These are phyloP conservation scores for Malurus elegans DNA, from an alignment of 2,113 vertebrate genomes.

Conservation along the genomic window DNA sequence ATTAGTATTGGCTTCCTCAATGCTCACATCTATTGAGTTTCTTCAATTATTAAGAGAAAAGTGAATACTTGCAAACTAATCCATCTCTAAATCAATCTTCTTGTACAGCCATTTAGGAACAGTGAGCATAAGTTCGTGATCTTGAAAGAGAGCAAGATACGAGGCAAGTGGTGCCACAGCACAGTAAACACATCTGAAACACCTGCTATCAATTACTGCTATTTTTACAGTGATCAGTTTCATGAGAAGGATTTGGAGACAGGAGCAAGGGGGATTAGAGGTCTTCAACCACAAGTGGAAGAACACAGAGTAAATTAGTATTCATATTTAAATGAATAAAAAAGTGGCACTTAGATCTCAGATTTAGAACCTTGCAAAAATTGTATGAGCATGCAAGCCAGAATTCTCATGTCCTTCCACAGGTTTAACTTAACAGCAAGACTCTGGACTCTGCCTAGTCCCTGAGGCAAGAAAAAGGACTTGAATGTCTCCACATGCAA, in stretches of 20 bases:
- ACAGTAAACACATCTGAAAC: background rate
- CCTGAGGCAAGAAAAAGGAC: background rate
- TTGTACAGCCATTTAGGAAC: background rate
- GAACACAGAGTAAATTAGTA: background rate
- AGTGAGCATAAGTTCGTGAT: background rate
- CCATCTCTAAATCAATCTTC: slow-evolving; percentile 32
- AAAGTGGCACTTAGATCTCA: background rate
- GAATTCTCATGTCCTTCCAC: background rate
- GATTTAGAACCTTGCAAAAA: background rate
- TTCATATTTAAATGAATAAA: background rate
- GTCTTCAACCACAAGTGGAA: background rate
- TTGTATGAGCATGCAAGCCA: background rate
- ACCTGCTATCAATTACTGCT: background rate
- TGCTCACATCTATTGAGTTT: slow-evolving; percentile 6
- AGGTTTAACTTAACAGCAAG: background rate
- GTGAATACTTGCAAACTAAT: slow-evolving; percentile 4
- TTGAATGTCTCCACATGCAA: background rate
- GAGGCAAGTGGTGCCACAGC: background rate
- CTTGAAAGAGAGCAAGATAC: background rate
- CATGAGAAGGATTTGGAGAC: background rate
- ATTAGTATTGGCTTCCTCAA: slow-evolving; percentile 32
- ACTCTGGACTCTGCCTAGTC: background rate
- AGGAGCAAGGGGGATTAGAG: background rate
- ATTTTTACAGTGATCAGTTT: background rate
- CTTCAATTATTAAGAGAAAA: background rate